These are phyloP conservation scores for Onychostoma macrolepis DNA, from an alignment of 2,113 vertebrate species.

Conservation along the genomic window DNA sequence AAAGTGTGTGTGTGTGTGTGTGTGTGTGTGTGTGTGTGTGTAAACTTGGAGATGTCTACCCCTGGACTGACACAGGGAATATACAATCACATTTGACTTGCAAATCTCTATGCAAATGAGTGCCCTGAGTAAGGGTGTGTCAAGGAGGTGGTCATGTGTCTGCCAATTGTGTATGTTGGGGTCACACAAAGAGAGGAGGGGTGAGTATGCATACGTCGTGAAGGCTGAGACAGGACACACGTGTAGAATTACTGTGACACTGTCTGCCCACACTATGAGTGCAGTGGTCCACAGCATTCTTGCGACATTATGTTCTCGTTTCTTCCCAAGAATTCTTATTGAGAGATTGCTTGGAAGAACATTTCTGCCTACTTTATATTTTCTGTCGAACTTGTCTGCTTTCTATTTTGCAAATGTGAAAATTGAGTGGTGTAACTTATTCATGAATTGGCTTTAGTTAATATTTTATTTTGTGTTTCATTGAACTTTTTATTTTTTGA, in stretches of 20 bases:
- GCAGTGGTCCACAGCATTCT: neutral
- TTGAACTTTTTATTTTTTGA: neutral
- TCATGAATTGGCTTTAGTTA: neutral
- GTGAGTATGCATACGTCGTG: slow-evolving; percentile 12
- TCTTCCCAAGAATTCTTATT: neutral
- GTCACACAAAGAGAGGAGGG: neutral
- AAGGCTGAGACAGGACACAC: neutral
- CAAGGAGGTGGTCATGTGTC: slow-evolving; percentile 49
- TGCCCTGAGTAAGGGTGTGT: slow-evolving; percentile 47
- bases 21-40: slow-evolving; percentile 26
- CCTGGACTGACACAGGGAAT: slow-evolving; percentile 48
- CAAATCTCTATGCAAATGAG: slow-evolving; percentile 56
- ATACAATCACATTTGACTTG: slow-evolving; percentile 53
- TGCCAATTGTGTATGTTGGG: slow-evolving; percentile 45
- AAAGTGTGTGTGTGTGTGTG: slow-evolving; percentile 25
- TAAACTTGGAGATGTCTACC: slow-evolving; percentile 46
- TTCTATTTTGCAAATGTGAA: neutral
- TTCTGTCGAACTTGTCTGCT: neutral
- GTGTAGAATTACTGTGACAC: neutral
- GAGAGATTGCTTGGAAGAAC: neutral
- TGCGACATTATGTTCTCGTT: neutral
- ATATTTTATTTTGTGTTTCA: neutral
- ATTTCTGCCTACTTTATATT: neutral
- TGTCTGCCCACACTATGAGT: neutral
- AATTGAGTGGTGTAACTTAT: neutral